A percentile compares a stretch with the other conserved stretches of the same genome.
phyloP scores from a whole-genome alignment of 2,797 vertebrate species.

The Brotula barbata region DNA sequence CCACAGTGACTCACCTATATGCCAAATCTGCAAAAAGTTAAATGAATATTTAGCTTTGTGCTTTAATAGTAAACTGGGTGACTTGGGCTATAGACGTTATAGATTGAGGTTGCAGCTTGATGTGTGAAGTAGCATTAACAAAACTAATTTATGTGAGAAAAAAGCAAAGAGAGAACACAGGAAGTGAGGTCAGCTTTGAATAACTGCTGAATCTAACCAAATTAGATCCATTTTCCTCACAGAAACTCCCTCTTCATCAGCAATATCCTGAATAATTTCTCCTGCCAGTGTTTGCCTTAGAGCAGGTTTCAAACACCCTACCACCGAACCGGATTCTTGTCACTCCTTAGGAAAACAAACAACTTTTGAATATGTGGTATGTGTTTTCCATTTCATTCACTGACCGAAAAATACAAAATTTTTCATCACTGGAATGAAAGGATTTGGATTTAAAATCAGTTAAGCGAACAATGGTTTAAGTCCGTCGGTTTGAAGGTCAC shows the following conservation, averaged over 20 bases:
- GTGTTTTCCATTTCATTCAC: constrained; percentile 4
- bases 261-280: neutral
- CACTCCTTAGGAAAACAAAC: neutral
- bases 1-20: neutral
- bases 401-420: neutral
- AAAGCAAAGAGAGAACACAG: neutral
- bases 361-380: neutral
- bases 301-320: neutral
- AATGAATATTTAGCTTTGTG: constrained; percentile 48
- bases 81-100: constrained; percentile 4
- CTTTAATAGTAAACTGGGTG: constrained; percentile 52
- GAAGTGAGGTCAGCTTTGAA: neutral
- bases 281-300: neutral
- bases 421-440: neutral
- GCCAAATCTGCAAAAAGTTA: constrained; percentile 15
- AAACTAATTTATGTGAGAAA: neutral
- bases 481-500: constrained; percentile 28
- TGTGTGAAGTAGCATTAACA: neutral
- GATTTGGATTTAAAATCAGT: neutral
- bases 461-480: neutral
- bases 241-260: neutral
- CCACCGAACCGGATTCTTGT: neutral
- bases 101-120: constrained; percentile 8
- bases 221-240: neutral
- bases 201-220: neutral